Evolutionary conservation across 2,888 invertebrate genomes (phyloP), one percentile per base, ranked within the genome.

Genomic region (Rhabditoides inermis): DNA sequence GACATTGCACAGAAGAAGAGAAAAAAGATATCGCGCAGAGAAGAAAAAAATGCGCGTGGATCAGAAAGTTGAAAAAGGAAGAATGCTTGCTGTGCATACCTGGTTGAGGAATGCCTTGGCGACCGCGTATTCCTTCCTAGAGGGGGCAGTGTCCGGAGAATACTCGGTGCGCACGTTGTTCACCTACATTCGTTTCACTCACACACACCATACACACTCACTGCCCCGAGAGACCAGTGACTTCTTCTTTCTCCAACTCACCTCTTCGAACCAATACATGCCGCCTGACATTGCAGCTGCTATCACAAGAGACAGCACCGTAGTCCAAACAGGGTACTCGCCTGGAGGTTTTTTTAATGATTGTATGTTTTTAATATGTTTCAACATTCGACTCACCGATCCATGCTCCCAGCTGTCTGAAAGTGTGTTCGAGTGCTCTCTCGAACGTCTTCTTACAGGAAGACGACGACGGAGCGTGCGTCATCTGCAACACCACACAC

Each of bases 101-200:
- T 71, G 71, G 50, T 71, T 71, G 41, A 71, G 41, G 49, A 71
- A 71, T 26, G 55, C 51, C 52, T 72, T 71, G 20, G 71, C 65
- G 32, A 71, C 63, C 12, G 49, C 58, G 51, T 71, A 73, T 41
- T 71, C 71, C 20, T 54, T 40, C 22, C 65, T 45, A 45, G 61
- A 61, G 5, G 72, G 72, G 6, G 70, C 64, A 36, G 67, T 58
- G 49, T 60, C 40, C 2, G 71, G 72, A 10, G 72, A 71, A 46
- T 71, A 71, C 48, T 72, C 72, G 10, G 65, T 63, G 4, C 71
- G 48, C 2, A 71, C 71, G 49, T 71, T 71, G 48, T 70, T 70
- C 37, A 54, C 57, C 58, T 58, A 23, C 3, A 20, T n/a, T 10
- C 23, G n/a, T 3, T 10, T 5, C 5, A n/a, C 3, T 3, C 4